These are phyloP conservation scores for Ectemnius lituratus DNA, from an alignment of 2,888 invertebrate genomes.

Conservation along the genomic window DNA sequence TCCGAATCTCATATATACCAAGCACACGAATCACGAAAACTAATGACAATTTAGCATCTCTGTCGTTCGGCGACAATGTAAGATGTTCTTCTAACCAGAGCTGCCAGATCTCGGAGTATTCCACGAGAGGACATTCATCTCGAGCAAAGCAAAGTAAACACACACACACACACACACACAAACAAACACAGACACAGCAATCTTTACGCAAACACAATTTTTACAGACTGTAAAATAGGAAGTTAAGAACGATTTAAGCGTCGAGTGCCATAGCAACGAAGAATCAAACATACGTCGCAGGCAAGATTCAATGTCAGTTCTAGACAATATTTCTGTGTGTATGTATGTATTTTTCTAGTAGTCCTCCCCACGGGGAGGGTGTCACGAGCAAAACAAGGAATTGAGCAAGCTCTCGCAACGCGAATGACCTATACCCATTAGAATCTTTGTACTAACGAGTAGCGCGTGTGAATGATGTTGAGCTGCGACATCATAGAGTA, in stretches of 20 bases:
- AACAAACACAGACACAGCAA: constrained; percentile 45
- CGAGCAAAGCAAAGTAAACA: constrained; percentile 27
- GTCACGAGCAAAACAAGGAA: constrained; percentile 26
- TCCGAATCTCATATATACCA: background rate
- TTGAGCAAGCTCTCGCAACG: constrained; percentile 35
- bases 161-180: too few relatives aligned
- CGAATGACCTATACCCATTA: background rate
- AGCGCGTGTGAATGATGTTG: too few relatives aligned
- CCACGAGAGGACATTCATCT: constrained; percentile 55
- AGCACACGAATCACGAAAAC: too few relatives aligned
- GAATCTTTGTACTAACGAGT: too few relatives aligned
- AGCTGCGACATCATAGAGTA: constrained; percentile 5
- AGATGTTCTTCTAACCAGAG: constrained; percentile 37
- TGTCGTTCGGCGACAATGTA: background rate
- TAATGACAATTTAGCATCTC: too few relatives aligned
- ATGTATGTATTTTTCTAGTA: constrained; percentile 48
- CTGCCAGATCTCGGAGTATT: constrained; percentile 57
- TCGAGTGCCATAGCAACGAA: constrained; percentile 69
- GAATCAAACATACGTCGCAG: constrained; percentile 55
- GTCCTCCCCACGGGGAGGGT: constrained; percentile 18
- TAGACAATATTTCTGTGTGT: constrained; percentile 55
- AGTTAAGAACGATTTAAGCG: constrained; percentile 58
- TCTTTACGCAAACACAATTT: constrained; percentile 47
- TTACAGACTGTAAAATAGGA: constrained; percentile 53
- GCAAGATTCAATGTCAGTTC: constrained; percentile 55